Conservation (phyloP, 2,113 vertebrate genomes). For the Vidua macroura region DNA sequence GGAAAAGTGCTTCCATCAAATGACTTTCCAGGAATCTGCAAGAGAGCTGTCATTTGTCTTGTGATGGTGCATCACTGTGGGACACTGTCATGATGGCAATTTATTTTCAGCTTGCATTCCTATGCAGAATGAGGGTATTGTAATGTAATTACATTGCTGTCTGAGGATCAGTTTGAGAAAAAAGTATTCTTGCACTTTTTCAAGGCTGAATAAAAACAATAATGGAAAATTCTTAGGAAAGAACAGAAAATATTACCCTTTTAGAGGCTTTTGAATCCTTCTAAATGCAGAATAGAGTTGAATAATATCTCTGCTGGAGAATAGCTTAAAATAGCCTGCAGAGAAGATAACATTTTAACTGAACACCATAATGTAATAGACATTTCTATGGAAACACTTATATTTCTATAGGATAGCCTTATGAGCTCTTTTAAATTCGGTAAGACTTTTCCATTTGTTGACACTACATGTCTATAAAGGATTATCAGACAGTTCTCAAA, state of each 20-base stretch:
- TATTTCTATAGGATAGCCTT: background rate
- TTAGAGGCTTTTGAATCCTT: background rate
- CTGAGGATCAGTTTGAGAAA: background rate
- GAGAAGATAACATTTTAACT: constrained; percentile 29
- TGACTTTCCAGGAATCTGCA: background rate
- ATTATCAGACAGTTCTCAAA: background rate
- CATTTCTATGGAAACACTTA: constrained; percentile 36
- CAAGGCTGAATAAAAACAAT: constrained; percentile 5
- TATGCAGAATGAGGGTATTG: background rate
- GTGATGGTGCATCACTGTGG: background rate
- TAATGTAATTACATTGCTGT: background rate
- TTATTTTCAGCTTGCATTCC: background rate
- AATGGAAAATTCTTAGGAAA: constrained; percentile 5
- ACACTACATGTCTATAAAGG: background rate
- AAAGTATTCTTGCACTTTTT: background rate
- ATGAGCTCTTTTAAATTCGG: background rate
- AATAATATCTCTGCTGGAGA: constrained; percentile 15
- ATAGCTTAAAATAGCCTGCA: constrained; percentile 34
- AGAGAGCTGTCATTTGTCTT: background rate
- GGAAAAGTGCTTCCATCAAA: background rate
- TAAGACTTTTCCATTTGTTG: constrained; percentile 26
- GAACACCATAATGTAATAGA: background rate
- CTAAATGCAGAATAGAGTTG: constrained; percentile 25
- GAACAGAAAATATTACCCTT: constrained; percentile 26
- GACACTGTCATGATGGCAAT: background rate